Evolutionary conservation across 2,888 invertebrate species (phyloP).

Genomic region (Argyra leucocephala): DNA sequence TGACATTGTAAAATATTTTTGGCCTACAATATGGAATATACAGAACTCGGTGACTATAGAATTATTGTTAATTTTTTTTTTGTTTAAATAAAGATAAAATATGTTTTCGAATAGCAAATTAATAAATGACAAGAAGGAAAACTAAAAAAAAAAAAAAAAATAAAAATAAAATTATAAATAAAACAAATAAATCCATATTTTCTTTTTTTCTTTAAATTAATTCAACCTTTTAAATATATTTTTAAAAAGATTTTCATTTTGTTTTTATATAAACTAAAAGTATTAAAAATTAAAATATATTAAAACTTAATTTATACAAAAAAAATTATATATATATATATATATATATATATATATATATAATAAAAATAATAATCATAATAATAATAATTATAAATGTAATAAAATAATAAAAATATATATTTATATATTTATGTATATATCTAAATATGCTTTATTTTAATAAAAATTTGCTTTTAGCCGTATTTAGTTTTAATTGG

Average conservation of each 20-base stretch:
- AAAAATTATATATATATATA: too few species aligned
- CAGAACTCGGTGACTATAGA: too few species aligned
- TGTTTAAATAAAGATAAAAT: too few species aligned
- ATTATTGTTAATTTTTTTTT: too few species aligned
- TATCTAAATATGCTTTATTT: too few species aligned
- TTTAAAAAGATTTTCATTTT: conserved; percentile 3
- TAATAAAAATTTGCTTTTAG: neutral
- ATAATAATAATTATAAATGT: neutral
- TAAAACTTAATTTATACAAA: neutral
- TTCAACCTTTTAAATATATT: conserved; percentile 3
- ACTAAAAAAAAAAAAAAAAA: neutral
- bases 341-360: too few species aligned
- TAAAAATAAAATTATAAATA: neutral
- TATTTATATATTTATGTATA: neutral
- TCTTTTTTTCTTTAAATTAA: conserved; percentile 1
- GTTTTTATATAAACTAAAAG: neutral
- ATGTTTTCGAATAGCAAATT: too few species aligned
- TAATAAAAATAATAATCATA: neutral
- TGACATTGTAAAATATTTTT: too few species aligned
- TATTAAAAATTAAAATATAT: neutral
- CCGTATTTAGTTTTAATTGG: neutral
- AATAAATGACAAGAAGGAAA: neutral
- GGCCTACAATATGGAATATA: too few species aligned
- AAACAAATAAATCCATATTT: neutral
- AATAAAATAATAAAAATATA: conserved; percentile 4